Conservation (phyloP, 2,797 vertebrate species). For the Acestrorhynchus altus region DNA sequence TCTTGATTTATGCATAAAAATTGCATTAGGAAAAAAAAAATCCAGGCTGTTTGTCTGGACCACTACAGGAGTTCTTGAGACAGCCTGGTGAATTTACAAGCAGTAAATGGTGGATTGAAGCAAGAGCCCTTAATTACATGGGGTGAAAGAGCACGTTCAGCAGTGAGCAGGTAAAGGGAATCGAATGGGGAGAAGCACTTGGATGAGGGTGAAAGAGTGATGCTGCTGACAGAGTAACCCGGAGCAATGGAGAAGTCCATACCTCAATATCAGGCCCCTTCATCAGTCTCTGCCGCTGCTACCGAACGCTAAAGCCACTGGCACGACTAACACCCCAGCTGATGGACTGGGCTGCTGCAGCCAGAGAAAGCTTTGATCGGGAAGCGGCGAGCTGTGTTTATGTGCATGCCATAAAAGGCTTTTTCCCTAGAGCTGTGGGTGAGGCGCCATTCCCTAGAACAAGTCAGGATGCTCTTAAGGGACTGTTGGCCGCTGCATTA, state of each 20-base stretch:
- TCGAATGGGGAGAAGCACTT: conserved; percentile 41
- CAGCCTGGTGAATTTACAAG: conserved; percentile 53
- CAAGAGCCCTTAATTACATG: conserved; percentile 60
- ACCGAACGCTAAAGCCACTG: conserved; percentile 27
- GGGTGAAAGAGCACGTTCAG: conserved; percentile 61
- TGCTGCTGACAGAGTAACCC: conserved; percentile 57
- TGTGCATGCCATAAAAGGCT: neutral
- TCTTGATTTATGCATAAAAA: conserved; percentile 20
- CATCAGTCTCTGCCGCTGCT: conserved; percentile 51
- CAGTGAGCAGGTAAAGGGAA: conserved; percentile 47
- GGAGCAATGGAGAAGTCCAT: conserved; percentile 54
- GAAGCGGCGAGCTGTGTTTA: conserved; percentile 28
- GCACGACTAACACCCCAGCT: conserved; percentile 3
- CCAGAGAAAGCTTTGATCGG: neutral
- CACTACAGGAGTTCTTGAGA: conserved; percentile 32
- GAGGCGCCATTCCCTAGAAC: neutral
- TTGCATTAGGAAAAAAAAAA: neutral
- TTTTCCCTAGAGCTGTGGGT: neutral
- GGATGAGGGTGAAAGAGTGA: conserved; percentile 27
- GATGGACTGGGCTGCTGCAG: conserved; percentile 23
- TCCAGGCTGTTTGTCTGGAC: conserved; percentile 11
- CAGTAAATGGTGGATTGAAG: conserved; percentile 57
- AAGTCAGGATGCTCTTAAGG: conserved; percentile 4
- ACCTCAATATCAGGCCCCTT: conserved; percentile 50
- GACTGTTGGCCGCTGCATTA: neutral